Evolutionary conservation across 2,797 vertebrate genomes (phyloP).

Genomic region (Miichthys miiuy): DNA sequence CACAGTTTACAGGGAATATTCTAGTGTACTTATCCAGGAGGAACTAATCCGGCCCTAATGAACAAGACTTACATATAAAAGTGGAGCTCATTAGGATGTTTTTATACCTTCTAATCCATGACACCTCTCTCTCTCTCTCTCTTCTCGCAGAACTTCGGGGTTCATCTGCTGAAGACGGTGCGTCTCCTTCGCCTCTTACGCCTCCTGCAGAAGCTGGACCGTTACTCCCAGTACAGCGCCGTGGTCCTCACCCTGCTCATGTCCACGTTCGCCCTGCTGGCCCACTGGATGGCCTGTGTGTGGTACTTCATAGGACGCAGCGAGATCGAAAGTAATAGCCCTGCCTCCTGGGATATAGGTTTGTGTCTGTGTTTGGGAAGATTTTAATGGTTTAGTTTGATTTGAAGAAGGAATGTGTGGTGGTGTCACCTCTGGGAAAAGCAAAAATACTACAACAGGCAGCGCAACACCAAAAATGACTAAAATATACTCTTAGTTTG

Average conservation of each 20-base stretch:
- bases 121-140: neutral
- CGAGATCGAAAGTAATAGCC: slow-evolving; percentile 90
- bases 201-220: slow-evolving; percentile 96
- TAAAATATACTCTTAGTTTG: neutral
- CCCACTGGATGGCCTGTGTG: slow-evolving; percentile 98
- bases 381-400: neutral
- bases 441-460: neutral
- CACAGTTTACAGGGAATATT: slow-evolving; percentile 7
- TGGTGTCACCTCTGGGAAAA: neutral
- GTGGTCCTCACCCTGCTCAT: slow-evolving; percentile 96
- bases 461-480: neutral
- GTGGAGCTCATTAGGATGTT: neutral
- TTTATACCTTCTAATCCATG: neutral
- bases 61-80: neutral
- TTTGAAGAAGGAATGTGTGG: neutral
- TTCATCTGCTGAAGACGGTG: slow-evolving; percentile 96
- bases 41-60: slow-evolving; percentile 17
- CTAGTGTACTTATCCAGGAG: neutral
- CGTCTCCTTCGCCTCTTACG: slow-evolving; percentile 92
- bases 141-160: slow-evolving; percentile 86
- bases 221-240: slow-evolving; percentile 97
- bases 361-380: slow-evolving; percentile 5
- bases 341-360: slow-evolving; percentile 80
- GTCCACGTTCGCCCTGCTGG: slow-evolving; percentile 95
- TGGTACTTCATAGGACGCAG: slow-evolving; percentile 96